Evolutionary conservation across 2,113 vertebrate genomes (phyloP), one percentile per base, ranked within the genome.

Genomic region (Mustela lutreola): DNA sequence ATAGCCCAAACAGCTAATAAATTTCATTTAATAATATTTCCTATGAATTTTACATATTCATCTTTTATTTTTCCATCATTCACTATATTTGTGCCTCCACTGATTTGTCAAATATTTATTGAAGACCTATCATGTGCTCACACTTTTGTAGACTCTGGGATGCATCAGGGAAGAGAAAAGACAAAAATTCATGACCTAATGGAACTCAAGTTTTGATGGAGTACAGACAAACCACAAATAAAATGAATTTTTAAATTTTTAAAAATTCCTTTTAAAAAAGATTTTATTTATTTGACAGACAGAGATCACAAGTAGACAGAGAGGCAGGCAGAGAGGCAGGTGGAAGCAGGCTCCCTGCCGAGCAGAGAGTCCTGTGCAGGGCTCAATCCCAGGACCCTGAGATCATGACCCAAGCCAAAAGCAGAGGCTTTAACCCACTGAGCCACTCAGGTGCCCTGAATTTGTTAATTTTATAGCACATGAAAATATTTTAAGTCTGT

Each of bases 21-120:
- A 89, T 84, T 79, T 92, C 15, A 36, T 65, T 89, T 91, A 45
- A 60, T 80, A 31, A 56, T 28, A 53, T 53, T 42, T 6, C 39
- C 28, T 60, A 15, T 94, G 73, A 88, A 79, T 89, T 95, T 96
- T n/a, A 80, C 39, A 42, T 73, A 45, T 71, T 62, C 19, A 24
- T 56, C 56, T 39, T 58, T 18, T 24, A 33, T 56, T n/a, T 7
- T 31, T 80, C 16, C 45, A 24, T 58, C 82, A 9, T 16, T 62
- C 45, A 63, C 42, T 7, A 1, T 60, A 14, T 60, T 14, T 15
- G 22, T 21, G 15, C 11, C 9, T 53, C 11, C 15, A 0, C 60
- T 73, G 4, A 24, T n/a, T 81, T 7, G 26, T 11, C 24, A 56
- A 21, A 26, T 58, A 36, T 58, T 76, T 96, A 6, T 7, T 85